Base-by-base conservation (phyloP, 2,113 vertebrate species). In the Tachycineta bicolor region DNA sequence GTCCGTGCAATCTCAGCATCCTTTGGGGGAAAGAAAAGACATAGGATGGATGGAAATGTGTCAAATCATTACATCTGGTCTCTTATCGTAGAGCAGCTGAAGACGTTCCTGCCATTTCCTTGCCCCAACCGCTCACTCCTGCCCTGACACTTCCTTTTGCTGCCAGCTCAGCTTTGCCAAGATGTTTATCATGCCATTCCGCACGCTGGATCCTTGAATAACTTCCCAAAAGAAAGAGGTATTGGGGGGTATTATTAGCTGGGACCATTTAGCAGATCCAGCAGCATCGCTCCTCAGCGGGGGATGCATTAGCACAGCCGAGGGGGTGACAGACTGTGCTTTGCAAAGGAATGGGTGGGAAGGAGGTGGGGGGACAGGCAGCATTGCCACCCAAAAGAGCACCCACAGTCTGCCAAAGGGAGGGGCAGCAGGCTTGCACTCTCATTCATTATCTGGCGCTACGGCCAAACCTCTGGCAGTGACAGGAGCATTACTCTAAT, bases 121-220 rank as follows among this genome's bases (percentile, higher is more conserved):
- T 92, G 83, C 58, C 86, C 71, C 56, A 80, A 5, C 76, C 1
- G 0, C 83, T 94, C 49, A 53, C 41, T 89, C 63, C 76, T 95
- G 76, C 76, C 80, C 68, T 56, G 55, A 92, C 43, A 62, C 87
- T 83, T 95, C 91, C 63, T 96, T 89, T 77, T 9, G 11, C 80
- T 89, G 89, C 83, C 79, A 96, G 67, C 59, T 52, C 68, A 77
- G 76, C 46, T 89, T 80, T 96, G 93, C 91, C 96, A 91, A 94
- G 87, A 94, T 93, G 44, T 75, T 94, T 87, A 87, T 91, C 92
- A 52, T 91, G 84, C 81, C 93, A 75, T 94, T 91, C 92, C 75
- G 77, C 39, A 70, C 70, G 56, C 14, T 77, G 87, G 71, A 83
- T 83, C 73, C 64, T 87, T 39, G 89, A 90, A 94, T 81, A 87